Evolutionary conservation across 2,113 vertebrate species (phyloP).

Genomic region (Ramphastos sulfuratus): DNA sequence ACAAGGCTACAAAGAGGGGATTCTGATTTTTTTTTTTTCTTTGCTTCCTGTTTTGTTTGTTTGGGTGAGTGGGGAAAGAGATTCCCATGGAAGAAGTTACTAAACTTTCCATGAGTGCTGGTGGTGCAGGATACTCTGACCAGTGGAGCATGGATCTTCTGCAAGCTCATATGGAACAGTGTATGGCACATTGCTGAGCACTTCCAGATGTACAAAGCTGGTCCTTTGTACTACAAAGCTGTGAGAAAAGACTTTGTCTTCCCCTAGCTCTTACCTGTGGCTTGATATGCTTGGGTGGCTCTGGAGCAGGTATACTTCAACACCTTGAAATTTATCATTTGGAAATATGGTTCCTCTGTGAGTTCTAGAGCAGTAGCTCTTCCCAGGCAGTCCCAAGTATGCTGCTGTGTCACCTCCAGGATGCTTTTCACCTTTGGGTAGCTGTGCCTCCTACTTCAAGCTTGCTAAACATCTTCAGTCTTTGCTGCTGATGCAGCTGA

Average conservation of each 20-base stretch:
- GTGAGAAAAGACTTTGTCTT: not conserved
- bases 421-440: not conserved
- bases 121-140: not conserved
- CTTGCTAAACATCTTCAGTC: not conserved
- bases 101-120: not conserved
- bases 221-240: not conserved
- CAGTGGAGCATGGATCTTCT: not conserved
- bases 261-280: not conserved
- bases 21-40: too few species aligned
- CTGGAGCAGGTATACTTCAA: not conserved
- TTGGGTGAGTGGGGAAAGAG: not conserved
- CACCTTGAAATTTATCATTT: not conserved
- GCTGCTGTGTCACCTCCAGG: not conserved
- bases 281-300: not conserved
- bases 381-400: not conserved
- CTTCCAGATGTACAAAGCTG: not conserved
- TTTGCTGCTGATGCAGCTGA: not conserved
- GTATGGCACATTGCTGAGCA: rapidly evolving
- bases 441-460: not conserved
- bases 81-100: not conserved
- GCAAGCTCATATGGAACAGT: not conserved
- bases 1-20: not conserved
- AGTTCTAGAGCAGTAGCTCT: not conserved
- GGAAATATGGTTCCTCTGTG: not conserved
- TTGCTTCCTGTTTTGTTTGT: not conserved